Percentiles rank a stretch among this genome's conserved stretches.
These are phyloP conservation scores for Melanargia galathea DNA, from an alignment of 2,888 invertebrate genomes.

Conservation along the genomic window DNA sequence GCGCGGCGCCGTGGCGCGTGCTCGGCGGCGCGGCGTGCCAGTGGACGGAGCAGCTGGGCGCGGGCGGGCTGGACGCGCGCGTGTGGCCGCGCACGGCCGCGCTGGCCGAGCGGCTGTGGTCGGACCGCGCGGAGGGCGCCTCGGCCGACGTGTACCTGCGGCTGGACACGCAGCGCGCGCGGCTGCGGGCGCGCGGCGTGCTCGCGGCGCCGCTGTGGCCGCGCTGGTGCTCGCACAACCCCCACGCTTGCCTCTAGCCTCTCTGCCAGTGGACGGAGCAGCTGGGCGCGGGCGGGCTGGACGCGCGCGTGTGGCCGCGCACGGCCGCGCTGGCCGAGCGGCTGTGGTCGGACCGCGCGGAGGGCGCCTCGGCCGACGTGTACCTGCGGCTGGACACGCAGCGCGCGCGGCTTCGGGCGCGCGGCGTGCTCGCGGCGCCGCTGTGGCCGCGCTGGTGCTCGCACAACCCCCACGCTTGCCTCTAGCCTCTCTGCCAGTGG, in stretches of 20 bases:
- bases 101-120: conserved; percentile 90
- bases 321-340: conserved; percentile 91
- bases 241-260: conserved; percentile 86
- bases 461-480: conserved; percentile 88
- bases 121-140: conserved; percentile 80
- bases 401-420: conserved; percentile 83
- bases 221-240: conserved; percentile 89
- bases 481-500: conserved; percentile 91
- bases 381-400: conserved; percentile 87
- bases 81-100: conserved; percentile 93
- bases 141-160: conserved; percentile 85
- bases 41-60: conserved; percentile 92
- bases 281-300: conserved; percentile 87
- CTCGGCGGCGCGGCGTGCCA: conserved; percentile 91
- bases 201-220: conserved; percentile 89
- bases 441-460: conserved; percentile 90
- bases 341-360: conserved; percentile 85
- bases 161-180: conserved; percentile 85
- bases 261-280: conserved; percentile 95
- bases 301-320: conserved; percentile 92
- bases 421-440: conserved; percentile 86
- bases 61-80: conserved; percentile 88
- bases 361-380: conserved; percentile 81
- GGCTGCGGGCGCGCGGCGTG: conserved; percentile 84
- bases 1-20: conserved; percentile 71